A percentile compares a stretch with the other conserved stretches of the same genome.
Evolutionary conservation across 2,888 invertebrate species (phyloP).

Genomic region (Sarcophaga subvicina): DNA sequence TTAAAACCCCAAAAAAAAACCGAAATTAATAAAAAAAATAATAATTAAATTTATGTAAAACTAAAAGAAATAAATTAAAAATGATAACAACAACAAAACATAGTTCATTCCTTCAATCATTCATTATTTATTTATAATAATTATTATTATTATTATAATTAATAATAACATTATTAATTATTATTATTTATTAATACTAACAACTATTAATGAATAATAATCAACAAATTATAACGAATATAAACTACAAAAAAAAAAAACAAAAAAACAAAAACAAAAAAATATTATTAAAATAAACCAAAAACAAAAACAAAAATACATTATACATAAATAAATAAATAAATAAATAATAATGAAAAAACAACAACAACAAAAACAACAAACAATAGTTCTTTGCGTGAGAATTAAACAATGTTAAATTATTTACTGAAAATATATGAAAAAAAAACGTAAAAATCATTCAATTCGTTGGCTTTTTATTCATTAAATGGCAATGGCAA

Average conservation of each 20-base stretch:
- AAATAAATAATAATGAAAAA: slow-evolving; percentile 21
- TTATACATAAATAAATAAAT: slow-evolving; percentile 51
- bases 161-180: neutral
- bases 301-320: slow-evolving; percentile 57
- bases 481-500: neutral
- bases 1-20: neutral
- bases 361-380: slow-evolving; percentile 70
- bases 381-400: slow-evolving; percentile 82
- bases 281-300: slow-evolving; percentile 40
- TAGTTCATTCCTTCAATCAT: slow-evolving; percentile 66
- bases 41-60: slow-evolving; percentile 49
- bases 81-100: slow-evolving; percentile 40
- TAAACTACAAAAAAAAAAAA: slow-evolving; percentile 58
- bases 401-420: slow-evolving; percentile 82
- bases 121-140: slow-evolving; percentile 64
- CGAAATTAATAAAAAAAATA: no score
- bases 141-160: slow-evolving; percentile 35
- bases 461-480: slow-evolving; percentile 11
- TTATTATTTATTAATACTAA: slow-evolving; percentile 64
- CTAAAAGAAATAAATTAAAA: slow-evolving; percentile 47
- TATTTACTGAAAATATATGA: slow-evolving; percentile 82
- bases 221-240: slow-evolving; percentile 65
- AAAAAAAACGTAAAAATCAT: slow-evolving; percentile 68
- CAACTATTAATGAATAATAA: slow-evolving; percentile 65
- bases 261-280: slow-evolving; percentile 56